phyloP scores from a whole-genome alignment of 2,113 vertebrate species.

The Albula goreensis region DNA sequence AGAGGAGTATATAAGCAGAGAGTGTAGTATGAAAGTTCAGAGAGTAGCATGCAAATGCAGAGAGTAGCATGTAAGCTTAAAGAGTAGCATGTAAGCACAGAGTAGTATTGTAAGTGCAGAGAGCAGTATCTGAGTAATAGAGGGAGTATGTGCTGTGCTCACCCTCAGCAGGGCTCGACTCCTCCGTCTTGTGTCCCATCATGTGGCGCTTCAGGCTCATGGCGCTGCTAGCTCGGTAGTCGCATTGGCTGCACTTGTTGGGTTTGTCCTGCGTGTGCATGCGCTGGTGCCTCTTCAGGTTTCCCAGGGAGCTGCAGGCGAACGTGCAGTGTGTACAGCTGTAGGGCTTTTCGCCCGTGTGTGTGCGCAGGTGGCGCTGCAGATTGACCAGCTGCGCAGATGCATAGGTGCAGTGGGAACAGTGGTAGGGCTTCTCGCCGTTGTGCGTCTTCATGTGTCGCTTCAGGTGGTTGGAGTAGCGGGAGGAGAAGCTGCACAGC shows the following conservation, averaged over 20 bases:
- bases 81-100: too few relatives aligned
- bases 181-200: slow-evolving; percentile 60
- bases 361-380: slow-evolving; percentile 78
- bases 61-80: too few relatives aligned
- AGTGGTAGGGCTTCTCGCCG: slow-evolving; percentile 79
- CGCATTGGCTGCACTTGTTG: slow-evolving; percentile 72
- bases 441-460: slow-evolving; percentile 85
- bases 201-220: slow-evolving; percentile 67
- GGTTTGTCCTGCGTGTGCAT: slow-evolving; percentile 78
- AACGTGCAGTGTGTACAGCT: slow-evolving; percentile 77
- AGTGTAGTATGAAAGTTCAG: too few relatives aligned
- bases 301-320: slow-evolving; percentile 78
- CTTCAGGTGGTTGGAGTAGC: slow-evolving; percentile 83
- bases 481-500: slow-evolving; percentile 79
- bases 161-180: slow-evolving; percentile 39
- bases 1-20: too few relatives aligned
- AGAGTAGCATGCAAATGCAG: too few relatives aligned
- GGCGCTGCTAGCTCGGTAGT: slow-evolving; percentile 73
- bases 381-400: slow-evolving; percentile 82
- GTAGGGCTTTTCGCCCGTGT: slow-evolving; percentile 82
- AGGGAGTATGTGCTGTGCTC: not conserved
- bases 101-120: too few relatives aligned
- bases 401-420: slow-evolving; percentile 78
- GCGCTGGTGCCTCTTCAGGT: slow-evolving; percentile 77
- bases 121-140: too few relatives aligned